Evolutionary conservation across 1,140 invertebrate genomes (phyloP).

Genomic region (Lucilia cuprina): DNA sequence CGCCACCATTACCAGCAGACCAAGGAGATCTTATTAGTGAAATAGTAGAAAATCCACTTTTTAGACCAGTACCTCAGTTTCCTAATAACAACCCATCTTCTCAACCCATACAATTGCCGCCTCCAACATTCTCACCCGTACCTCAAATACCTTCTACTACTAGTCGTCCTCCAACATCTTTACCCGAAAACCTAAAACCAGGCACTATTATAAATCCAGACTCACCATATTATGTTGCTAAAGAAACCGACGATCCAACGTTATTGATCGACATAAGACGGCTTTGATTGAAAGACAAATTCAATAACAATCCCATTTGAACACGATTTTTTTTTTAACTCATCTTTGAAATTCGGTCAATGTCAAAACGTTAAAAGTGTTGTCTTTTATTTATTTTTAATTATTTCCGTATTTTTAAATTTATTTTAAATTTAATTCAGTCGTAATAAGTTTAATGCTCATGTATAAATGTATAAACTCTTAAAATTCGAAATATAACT

Average conservation of each 20-base stretch:
- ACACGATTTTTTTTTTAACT: background rate
- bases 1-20: background rate
- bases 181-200: background rate
- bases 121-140: background rate
- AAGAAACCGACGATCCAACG: background rate
- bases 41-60: background rate
- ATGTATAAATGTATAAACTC: background rate
- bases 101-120: background rate
- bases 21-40: background rate
- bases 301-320: background rate
- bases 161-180: background rate
- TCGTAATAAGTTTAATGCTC: background rate
- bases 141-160: background rate
- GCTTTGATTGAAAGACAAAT: background rate
- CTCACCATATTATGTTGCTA: background rate
- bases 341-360: background rate
- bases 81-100: background rate
- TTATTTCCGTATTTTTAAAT: background rate
- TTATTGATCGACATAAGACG: background rate
- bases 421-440: background rate
- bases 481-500: background rate
- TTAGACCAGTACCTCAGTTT: background rate
- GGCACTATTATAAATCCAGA: background rate
- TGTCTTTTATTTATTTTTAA: background rate
- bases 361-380: background rate